Conservation (phyloP, 2,888 invertebrate genomes). For the Dryomyza anilis region DNA sequence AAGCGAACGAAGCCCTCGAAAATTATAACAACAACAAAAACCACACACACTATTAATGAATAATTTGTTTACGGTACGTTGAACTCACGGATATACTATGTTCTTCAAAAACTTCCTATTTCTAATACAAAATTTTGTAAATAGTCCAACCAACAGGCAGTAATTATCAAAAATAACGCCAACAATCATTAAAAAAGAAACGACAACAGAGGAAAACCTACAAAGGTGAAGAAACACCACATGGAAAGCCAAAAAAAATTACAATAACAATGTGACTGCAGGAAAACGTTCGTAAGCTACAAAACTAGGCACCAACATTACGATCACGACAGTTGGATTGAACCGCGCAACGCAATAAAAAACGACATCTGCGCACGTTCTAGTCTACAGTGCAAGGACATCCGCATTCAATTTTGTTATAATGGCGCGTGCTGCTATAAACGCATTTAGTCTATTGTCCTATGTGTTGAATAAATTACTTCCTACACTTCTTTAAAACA, state of each 20-base stretch:
- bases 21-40: too few relatives aligned
- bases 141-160: neutral
- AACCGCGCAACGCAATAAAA: neutral
- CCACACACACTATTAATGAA: slow-evolving; percentile 9
- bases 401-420: slow-evolving; percentile 2
- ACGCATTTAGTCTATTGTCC: neutral
- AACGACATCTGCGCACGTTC: slow-evolving; percentile 12
- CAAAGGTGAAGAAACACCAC: neutral
- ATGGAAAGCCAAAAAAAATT: neutral
- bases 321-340: neutral
- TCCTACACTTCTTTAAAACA: too few relatives aligned
- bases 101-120: too few relatives aligned
- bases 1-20: slow-evolving; percentile 32
- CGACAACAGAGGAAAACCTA: neutral
- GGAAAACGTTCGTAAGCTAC: neutral
- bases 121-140: too few relatives aligned
- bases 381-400: neutral
- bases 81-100: slow-evolving; percentile 2
- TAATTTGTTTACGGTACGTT: slow-evolving; percentile 21
- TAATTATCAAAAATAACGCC: neutral
- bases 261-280: neutral
- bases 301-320: neutral
- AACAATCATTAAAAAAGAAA: neutral
- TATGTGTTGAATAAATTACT: slow-evolving; percentile 3
- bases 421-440: slow-evolving; percentile 9